Base-by-base conservation (phyloP, 1,140 invertebrate species). In the Drosophila kepulauana region DNA sequence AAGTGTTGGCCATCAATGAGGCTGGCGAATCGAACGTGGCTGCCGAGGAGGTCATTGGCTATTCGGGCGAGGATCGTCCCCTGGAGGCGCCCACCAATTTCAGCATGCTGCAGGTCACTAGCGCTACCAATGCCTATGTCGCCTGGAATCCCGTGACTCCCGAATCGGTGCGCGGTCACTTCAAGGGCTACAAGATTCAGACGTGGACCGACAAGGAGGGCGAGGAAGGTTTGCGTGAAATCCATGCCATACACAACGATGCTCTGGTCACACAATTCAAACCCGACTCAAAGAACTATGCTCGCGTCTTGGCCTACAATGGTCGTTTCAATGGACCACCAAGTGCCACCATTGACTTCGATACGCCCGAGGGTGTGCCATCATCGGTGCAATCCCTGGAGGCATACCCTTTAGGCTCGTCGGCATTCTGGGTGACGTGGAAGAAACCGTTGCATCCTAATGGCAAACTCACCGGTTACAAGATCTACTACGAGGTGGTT, bases 151-250 rank as follows among this genome's bases (percentile, higher is more conserved):
- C 96, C 0, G 97, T 98, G 0, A 90, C 95, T 1, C 91, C 94
- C 0, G 95, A 97, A 51, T 96, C 96, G 0, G 95, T 99, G 0
- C 93, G 95, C 20, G 98, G 98, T n/a, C 96, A 99, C 92, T 98
- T 99, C 92, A 96, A 96, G 82, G 98, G 98, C 8, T 99, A 99
- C 92, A 98, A 98, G 93, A 97, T 99, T 61, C 97, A 98, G 93
- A 98, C 97, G 1, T 99, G 98, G 98, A 97, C 96, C 3, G 96
- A 97, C n/a, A 93, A 94, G 45, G 96, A 97, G 49, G 95, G 96
- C 38, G 95, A 96, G 82, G 95, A 96, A 65, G 95, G 94, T 7
- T 93, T 96, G 51, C 94, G 96, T 58, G 97, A 98, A 93, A 96
- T 97, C 51, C 94, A 96, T 51, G 94, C 97, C n/a, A 95, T 95